A percentile compares a stretch with the other conserved stretches of the same genome.
Evolutionary conservation across 2,797 vertebrate genomes (phyloP).

Genomic region (Poeciliopsis infans): DNA sequence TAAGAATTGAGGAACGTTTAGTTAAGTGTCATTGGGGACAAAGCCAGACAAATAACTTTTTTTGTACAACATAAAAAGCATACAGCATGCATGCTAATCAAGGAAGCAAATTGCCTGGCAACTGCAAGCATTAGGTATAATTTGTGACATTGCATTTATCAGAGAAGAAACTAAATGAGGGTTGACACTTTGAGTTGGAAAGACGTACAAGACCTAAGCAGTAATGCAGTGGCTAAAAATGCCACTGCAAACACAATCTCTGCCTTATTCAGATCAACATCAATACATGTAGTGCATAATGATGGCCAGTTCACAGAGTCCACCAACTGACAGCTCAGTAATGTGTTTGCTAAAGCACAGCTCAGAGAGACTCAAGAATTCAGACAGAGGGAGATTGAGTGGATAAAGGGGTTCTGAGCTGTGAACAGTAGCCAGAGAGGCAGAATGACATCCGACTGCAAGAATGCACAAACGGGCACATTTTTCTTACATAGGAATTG

Average conservation of each 20-base stretch:
- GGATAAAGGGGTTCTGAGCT: conserved; percentile 57
- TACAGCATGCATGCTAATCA: conserved; percentile 55
- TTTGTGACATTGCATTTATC: conserved; percentile 50
- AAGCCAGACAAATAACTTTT: conserved; percentile 51
- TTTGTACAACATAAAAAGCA: conserved; percentile 47
- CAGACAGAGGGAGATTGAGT: conserved; percentile 43
- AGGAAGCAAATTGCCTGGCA: conserved; percentile 52
- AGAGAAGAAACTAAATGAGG: conserved; percentile 49
- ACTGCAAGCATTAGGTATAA: conserved; percentile 49
- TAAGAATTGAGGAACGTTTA: conserved; percentile 65
- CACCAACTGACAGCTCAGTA: conserved; percentile 59
- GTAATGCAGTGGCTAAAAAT: conserved; percentile 43
- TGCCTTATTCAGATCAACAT: conserved; percentile 63
- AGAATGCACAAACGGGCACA: conserved; percentile 68
- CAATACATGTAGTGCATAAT: conserved; percentile 51
- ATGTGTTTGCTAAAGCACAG: conserved; percentile 71
- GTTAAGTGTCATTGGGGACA: conserved; percentile 66
- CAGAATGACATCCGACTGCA: conserved; percentile 66
- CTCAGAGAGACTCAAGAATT: conserved; percentile 33
- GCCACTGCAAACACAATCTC: conserved; percentile 25
- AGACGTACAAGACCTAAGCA: conserved; percentile 36
- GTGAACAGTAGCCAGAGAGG: conserved; percentile 38
- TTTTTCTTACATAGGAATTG: conserved; percentile 39
- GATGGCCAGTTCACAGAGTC: conserved; percentile 50
- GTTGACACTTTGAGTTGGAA: conserved; percentile 40